Percentiles rank a stretch among this genome's conserved stretches.
Conservation (phyloP, 2,113 vertebrate species). For the Pipra filicauda region DNA sequence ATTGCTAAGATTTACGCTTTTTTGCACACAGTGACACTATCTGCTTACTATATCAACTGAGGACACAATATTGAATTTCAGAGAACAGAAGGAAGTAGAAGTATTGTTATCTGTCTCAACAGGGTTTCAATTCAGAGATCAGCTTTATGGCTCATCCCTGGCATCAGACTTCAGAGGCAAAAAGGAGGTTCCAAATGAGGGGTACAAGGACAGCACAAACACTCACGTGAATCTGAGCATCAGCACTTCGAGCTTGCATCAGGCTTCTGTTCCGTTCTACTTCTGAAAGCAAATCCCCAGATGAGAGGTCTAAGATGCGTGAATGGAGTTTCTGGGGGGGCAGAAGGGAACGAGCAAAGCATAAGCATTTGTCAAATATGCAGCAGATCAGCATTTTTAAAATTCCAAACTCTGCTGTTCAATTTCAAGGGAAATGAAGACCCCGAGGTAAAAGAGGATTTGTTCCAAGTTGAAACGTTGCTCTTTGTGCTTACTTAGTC, state of each 20-base stretch:
- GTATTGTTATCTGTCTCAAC: conserved; percentile 73
- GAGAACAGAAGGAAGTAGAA: conserved; percentile 67
- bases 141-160: conserved; percentile 44
- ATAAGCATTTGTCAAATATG: conserved; percentile 22
- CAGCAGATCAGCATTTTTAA: conserved; percentile 52
- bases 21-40: conserved; percentile 80
- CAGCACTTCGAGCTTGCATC: conserved; percentile 67
- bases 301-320: conserved; percentile 83
- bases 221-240: conserved; percentile 79
- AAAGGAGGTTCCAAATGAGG: conserved; percentile 28
- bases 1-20: conserved; percentile 82
- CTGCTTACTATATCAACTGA: conserved; percentile 71
- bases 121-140: conserved; percentile 69
- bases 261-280: conserved; percentile 76
- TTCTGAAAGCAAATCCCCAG: conserved; percentile 82
- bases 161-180: conserved; percentile 38
- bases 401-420: conserved; percentile 33
- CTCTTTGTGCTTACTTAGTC: background rate
- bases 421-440: conserved; percentile 42
- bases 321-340: conserved; percentile 85
- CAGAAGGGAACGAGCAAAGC: conserved; percentile 46
- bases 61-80: conserved; percentile 76
- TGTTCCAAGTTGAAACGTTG: conserved; percentile 31
- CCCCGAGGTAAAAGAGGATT: conserved; percentile 34
- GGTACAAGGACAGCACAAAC: conserved; percentile 18